Evolutionary conservation across 2,797 vertebrate species (phyloP).

Genomic region (Carapus acus): DNA sequence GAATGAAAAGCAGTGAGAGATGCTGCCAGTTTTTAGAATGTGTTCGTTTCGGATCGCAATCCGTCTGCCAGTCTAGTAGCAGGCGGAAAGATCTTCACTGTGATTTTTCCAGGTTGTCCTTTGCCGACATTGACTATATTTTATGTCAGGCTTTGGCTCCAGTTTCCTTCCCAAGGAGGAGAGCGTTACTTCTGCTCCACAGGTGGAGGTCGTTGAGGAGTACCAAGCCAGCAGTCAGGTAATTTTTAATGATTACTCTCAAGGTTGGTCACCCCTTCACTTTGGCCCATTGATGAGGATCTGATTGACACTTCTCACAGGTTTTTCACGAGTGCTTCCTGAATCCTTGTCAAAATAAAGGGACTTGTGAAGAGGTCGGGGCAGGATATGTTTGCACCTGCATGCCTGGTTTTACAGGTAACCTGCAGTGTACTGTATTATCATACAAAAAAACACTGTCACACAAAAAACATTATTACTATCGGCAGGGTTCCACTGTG

Average conservation of each 20-base stretch:
- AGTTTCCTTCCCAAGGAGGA: slow-evolving; percentile 95
- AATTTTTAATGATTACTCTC: slow-evolving; percentile 11
- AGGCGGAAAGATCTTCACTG: slow-evolving; percentile 43
- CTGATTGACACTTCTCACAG: slow-evolving; percentile 58
- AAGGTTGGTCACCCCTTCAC: not conserved
- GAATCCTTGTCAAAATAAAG: slow-evolving; percentile 90
- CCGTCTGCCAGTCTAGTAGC: slow-evolving; percentile 43
- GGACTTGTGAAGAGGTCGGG: slow-evolving; percentile 91
- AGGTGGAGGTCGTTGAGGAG: slow-evolving; percentile 76
- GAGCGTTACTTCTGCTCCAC: slow-evolving; percentile 77
- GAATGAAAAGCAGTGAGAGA: slow-evolving; percentile 38
- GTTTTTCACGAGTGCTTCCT: slow-evolving; percentile 96
- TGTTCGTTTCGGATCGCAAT: slow-evolving; percentile 41
- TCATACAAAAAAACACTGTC: too few species aligned
- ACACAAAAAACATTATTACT: too few species aligned
- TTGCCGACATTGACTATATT: slow-evolving; percentile 38
- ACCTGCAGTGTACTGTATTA: slow-evolving; percentile 6
- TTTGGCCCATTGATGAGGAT: not conserved
- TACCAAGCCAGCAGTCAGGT: slow-evolving; percentile 90
- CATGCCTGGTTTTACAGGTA: slow-evolving; percentile 88
- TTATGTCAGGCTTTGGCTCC: slow-evolving; percentile 85
- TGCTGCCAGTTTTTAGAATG: slow-evolving; percentile 32
- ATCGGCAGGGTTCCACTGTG: too few species aligned
- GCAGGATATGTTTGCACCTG: slow-evolving; percentile 90
- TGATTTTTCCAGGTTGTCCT: slow-evolving; percentile 44